These are phyloP conservation scores for Acronicta leporina DNA, from an alignment of 2,888 invertebrate species.

Conservation along the genomic window DNA sequence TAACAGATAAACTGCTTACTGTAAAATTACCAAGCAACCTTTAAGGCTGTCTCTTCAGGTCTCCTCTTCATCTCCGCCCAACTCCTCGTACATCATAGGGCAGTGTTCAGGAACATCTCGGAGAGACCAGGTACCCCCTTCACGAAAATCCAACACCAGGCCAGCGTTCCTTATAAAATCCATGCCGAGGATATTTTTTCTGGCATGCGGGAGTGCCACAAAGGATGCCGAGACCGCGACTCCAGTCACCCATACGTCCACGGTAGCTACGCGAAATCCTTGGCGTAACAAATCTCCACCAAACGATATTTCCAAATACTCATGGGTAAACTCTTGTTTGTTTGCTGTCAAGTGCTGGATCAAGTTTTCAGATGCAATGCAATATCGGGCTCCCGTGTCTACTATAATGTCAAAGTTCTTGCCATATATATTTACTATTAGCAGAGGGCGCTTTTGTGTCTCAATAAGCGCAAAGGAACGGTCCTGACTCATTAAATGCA, in stretches of 20 bases:
- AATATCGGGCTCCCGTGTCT: slow-evolving; percentile 18
- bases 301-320: background rate
- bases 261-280: slow-evolving; percentile 3
- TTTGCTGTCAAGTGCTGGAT: slow-evolving; percentile 1
- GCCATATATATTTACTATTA: slow-evolving; percentile 10
- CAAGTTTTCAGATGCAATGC: slow-evolving; percentile 9
- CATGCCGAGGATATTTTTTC: slow-evolving; percentile 15
- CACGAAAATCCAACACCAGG: slow-evolving; percentile 18
- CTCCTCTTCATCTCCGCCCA: background rate
- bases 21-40: too few species aligned
- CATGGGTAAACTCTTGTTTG: background rate
- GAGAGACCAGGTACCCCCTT: slow-evolving; percentile 12
- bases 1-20: too few species aligned
- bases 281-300: background rate
- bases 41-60: background rate
- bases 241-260: slow-evolving; percentile 10
- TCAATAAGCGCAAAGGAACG: background rate
- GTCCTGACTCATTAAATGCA: slow-evolving; percentile 6
- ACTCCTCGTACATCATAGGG: slow-evolving; percentile 4
- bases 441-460: slow-evolving; percentile 1
- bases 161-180: slow-evolving; percentile 21
- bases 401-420: slow-evolving; percentile 13
- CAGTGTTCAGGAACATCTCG: background rate
- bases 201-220: slow-evolving; percentile 1
- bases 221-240: slow-evolving; percentile 3